phyloP scores from a whole-genome alignment of 2,113 vertebrate genomes.

The Gymnarchus niloticus region DNA sequence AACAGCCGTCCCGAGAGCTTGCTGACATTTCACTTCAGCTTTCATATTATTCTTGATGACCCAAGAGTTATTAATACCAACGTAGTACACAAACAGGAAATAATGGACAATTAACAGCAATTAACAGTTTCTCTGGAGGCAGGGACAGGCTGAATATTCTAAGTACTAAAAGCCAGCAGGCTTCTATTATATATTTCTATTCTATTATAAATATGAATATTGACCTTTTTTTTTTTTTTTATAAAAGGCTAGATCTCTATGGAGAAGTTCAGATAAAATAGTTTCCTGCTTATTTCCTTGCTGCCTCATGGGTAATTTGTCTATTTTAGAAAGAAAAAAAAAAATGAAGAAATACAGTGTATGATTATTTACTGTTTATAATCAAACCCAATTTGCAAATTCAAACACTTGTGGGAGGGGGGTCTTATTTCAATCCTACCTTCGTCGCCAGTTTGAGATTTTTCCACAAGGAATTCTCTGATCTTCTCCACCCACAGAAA shows the following conservation, averaged over 20 bases:
- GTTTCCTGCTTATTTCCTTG: background rate
- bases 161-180: background rate
- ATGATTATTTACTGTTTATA: background rate
- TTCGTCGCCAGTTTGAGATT: constrained; percentile 67
- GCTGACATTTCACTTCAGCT: background rate
- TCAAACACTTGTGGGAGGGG: background rate
- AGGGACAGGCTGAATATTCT: background rate
- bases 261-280: background rate
- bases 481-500: constrained; percentile 95
- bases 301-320: background rate
- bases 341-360: background rate
- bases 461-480: constrained; percentile 79
- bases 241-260: constrained; percentile 1
- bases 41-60: background rate
- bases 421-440: constrained; percentile 61
- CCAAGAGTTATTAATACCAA: background rate
- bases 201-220: too few relatives aligned
- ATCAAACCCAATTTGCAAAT: background rate
- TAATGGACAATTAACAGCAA: background rate
- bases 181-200: too few relatives aligned
- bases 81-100: background rate
- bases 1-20: background rate
- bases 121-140: background rate
- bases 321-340: background rate
- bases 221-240: background rate